Conservation (phyloP, 2,113 vertebrate genomes). For the Leptodactylus fuscus region DNA sequence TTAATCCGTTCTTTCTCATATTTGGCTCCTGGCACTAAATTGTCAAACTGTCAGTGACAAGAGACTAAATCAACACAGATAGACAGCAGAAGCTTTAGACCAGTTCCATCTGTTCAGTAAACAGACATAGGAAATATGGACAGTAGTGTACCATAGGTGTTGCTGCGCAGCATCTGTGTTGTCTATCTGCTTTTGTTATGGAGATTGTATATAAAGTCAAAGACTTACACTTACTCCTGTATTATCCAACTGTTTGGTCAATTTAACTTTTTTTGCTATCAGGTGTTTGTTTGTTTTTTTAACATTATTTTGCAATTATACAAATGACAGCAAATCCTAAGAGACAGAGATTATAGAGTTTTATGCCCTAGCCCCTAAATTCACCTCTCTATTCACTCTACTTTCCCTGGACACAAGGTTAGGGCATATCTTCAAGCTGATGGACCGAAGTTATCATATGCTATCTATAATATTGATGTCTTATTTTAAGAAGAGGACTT, state of each 20-base stretch:
- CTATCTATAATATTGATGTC: no score
- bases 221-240: not conserved
- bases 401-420: no score
- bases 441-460: no score
- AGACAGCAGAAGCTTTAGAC: constrained; percentile 36
- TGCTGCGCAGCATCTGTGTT: not conserved
- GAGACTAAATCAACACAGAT: constrained; percentile 53
- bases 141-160: not conserved
- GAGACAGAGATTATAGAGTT: no score
- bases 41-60: constrained; percentile 52
- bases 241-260: not conserved
- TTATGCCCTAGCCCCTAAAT: no score
- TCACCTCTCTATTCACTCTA: no score
- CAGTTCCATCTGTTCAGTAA: constrained; percentile 48
- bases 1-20: constrained; percentile 43
- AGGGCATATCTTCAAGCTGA: no score
- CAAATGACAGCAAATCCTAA: no score
- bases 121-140: constrained; percentile 31
- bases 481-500: no score
- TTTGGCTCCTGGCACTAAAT: constrained; percentile 55
- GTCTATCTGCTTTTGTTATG: not conserved
- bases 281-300: no score
- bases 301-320: no score
- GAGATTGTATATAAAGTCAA: not conserved
- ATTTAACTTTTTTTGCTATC: not conserved